phyloP scores from a whole-genome alignment of 2,888 invertebrate species.

The Ommatoiulus sabulosus region DNA sequence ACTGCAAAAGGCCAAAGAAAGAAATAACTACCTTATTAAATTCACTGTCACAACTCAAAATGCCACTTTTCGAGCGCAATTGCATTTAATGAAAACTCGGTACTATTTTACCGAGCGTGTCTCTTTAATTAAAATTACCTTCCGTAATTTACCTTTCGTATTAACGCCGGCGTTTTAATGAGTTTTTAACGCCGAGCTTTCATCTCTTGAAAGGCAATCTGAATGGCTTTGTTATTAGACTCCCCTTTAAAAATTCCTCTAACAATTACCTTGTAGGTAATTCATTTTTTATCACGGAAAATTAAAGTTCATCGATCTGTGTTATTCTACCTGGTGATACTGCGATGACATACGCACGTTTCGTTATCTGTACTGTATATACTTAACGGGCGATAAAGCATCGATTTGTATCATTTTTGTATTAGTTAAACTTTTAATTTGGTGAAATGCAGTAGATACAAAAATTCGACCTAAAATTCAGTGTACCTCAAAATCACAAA shows the following conservation, averaged over 20 bases:
- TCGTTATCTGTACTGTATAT: no score
- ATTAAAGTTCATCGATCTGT: background rate
- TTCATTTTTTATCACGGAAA: background rate
- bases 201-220: background rate
- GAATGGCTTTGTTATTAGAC: background rate
- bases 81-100: constrained; percentile 26
- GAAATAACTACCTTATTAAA: background rate
- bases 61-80: background rate
- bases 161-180: background rate
- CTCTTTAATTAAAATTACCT: constrained; percentile 17
- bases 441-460: no score
- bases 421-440: background rate
- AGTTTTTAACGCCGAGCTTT: background rate
- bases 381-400: no score
- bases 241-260: background rate
- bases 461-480: no score
- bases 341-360: background rate
- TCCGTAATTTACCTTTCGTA: constrained; percentile 13
- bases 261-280: background rate
- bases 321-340: background rate
- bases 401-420: no score
- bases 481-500: no score
- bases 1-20: constrained; percentile 51
- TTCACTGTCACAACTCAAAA: background rate
- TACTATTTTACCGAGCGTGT: constrained; percentile 4